These are phyloP conservation scores for Diarsia brunnea DNA, from an alignment of 2,888 invertebrate genomes.

Conservation along the genomic window DNA sequence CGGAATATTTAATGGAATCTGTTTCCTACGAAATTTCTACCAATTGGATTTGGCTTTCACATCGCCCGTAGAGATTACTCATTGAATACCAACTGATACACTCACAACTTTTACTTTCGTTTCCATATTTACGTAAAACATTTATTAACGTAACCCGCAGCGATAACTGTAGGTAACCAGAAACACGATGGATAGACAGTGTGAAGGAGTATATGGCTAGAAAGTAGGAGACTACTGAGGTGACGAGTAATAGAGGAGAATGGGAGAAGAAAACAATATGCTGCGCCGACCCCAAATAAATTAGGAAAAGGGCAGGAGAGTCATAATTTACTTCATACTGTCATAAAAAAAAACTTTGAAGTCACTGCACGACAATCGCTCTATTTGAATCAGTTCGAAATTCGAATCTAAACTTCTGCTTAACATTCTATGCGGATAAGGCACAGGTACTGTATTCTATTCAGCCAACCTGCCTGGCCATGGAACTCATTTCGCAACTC, in stretches of 20 bases:
- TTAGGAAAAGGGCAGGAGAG: no score
- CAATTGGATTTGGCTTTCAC: slow-evolving; percentile 24
- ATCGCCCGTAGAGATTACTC: slow-evolving; percentile 15
- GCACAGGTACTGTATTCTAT: slow-evolving; percentile 58
- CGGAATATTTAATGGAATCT: neutral
- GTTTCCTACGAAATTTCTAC: neutral
- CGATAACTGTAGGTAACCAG: no score
- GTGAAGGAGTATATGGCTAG: no score
- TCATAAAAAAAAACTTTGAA: no score
- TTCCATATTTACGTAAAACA: slow-evolving; percentile 18
- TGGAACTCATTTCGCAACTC: slow-evolving; percentile 64
- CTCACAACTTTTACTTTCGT: slow-evolving; percentile 37
- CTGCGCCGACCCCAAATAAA: no score
- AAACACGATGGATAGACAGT: no score
- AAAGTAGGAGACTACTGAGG: no score
- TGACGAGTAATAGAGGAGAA: no score
- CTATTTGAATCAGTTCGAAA: slow-evolving; percentile 34
- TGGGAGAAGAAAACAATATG: no score
- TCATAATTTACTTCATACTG: no score
- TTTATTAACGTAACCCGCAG: neutral
- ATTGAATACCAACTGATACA: slow-evolving; percentile 20
- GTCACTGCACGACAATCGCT: neutral
- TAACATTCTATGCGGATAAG: slow-evolving; percentile 38
- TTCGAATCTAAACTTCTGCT: slow-evolving; percentile 42
- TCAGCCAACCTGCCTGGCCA: slow-evolving; percentile 48